Evolutionary conservation across 2,888 invertebrate species (phyloP).

Genomic region (Lasioglossum pauxillum): DNA sequence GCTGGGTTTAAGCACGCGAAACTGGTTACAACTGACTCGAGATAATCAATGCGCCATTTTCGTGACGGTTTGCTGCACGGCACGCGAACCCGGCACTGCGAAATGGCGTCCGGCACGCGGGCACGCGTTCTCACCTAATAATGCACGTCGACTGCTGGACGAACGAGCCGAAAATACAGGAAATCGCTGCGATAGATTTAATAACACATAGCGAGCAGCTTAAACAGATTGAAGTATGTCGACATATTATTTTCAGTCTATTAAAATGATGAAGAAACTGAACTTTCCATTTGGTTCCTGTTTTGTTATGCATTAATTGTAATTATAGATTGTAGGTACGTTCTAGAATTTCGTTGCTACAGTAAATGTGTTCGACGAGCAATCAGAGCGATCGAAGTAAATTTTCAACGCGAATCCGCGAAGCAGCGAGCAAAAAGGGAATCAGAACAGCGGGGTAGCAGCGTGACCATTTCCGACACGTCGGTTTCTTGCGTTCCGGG

Average conservation of each 20-base stretch:
- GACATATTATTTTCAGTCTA: neutral
- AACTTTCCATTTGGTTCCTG: too few relatives aligned
- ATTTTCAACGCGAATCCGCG: neutral
- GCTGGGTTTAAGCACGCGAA: conserved; percentile 23
- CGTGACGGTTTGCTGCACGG: conserved; percentile 29
- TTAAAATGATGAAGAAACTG: neutral
- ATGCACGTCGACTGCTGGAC: neutral
- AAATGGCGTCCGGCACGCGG: neutral
- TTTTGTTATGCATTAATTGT: neutral
- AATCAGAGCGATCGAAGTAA: neutral
- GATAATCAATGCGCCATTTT: conserved; percentile 56
- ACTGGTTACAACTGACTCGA: conserved; percentile 38
- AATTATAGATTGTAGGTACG: neutral
- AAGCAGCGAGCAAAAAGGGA: neutral
- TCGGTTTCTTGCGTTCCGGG: neutral
- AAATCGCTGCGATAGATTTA: neutral
- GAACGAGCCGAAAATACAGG: neutral
- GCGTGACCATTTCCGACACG: neutral
- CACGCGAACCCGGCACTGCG: neutral
- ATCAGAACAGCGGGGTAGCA: neutral
- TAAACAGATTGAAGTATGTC: neutral
- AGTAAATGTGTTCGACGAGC: neutral
- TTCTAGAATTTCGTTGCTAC: neutral
- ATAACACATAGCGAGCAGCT: neutral
- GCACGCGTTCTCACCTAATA: neutral